A percentile compares a stretch with the other conserved stretches of the same genome.
Evolutionary conservation across 1,140 invertebrate genomes (phyloP).

Genomic region (Scaptomyza montana): DNA sequence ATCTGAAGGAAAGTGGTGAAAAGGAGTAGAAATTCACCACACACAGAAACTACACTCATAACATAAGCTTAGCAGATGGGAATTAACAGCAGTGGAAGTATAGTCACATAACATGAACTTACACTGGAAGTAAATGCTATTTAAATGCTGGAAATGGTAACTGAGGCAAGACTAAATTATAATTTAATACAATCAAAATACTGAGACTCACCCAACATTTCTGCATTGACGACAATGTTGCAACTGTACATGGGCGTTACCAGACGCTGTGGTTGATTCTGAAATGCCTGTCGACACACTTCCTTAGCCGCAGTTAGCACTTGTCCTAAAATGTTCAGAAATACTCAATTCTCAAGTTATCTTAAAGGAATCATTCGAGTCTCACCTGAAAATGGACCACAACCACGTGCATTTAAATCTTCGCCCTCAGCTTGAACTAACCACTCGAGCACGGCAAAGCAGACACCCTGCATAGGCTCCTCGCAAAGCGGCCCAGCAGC

Average conservation of each 20-base stretch:
- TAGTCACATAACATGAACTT: no score
- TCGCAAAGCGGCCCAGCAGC: conserved; percentile 96
- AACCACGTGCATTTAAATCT: conserved; percentile 84
- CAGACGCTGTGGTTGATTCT: conserved; percentile 94
- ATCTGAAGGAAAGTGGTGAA: background rate
- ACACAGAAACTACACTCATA: no score
- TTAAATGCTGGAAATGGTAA: no score
- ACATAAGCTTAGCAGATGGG: no score
- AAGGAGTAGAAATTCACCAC: no score
- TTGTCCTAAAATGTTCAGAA: conserved; percentile 87
- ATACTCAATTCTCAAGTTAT: no score
- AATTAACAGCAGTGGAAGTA: no score
- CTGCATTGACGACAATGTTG: conserved; percentile 95
- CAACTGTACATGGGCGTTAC: conserved; percentile 99
- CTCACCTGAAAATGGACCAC: conserved; percentile 86
- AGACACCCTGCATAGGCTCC: conserved; percentile 97
- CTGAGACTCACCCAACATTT: conserved; percentile 93
- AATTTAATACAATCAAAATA: no score
- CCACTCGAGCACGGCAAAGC: conserved; percentile 95
- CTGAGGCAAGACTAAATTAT: no score
- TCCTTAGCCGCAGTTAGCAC: conserved; percentile 96
- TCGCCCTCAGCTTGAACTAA: conserved; percentile 84
- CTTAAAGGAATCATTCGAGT: no score
- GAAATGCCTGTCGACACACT: conserved; percentile 94
- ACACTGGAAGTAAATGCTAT: no score